Base-by-base conservation (phyloP, 1,140 invertebrate genomes). In the Acromyrmex echinatior region DNA sequence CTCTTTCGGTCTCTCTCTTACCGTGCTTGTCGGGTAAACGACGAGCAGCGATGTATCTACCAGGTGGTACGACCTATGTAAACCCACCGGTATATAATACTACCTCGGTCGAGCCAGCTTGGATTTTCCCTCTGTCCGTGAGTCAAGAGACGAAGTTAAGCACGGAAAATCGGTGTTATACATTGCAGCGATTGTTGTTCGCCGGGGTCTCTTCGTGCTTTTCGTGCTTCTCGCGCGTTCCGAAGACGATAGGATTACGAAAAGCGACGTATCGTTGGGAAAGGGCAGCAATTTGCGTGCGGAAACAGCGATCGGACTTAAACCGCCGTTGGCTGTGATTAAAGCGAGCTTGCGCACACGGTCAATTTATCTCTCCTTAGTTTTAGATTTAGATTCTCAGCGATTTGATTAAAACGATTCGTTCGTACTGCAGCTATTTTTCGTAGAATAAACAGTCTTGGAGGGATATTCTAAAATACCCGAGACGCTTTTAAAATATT, bases 41-140 rank as follows among this genome's bases (percentile, higher is more conserved):
- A 76, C 77, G 80, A 84, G 80, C 79, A 85, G 70, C 89, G 81
- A 91, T 91, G 84, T 88, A 92, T 87, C 79, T 88, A 91, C 89
- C 86, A 86, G 86, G 81, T 92, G 89, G 88, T 88, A 90, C 88
- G 91, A 92, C 85, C 90, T 84, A 91, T 86, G 91, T 90, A 91
- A 92, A 91, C 56, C 86, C 89, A 77, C 66, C 45, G 77, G 25
- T 87, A 89, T 87, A 90, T 45, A 45, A 45, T 90, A 88, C 74
- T 76, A 71, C 66, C 49, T 39, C 58, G 65, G 39, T 21, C 56
- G 76, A 86, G 68, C 25, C 68, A 28, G 39, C 28, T 49, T 39
- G n/a, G 5, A 71, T 62, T 56, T 65, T 35, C 68, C 18, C 79
- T 60, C 70, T 35, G 74, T 16, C 39, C 9, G 58, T 4, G 49